Base-by-base conservation (phyloP, 1,140 invertebrate species). In the Phymorhynchus buccinoides region DNA sequence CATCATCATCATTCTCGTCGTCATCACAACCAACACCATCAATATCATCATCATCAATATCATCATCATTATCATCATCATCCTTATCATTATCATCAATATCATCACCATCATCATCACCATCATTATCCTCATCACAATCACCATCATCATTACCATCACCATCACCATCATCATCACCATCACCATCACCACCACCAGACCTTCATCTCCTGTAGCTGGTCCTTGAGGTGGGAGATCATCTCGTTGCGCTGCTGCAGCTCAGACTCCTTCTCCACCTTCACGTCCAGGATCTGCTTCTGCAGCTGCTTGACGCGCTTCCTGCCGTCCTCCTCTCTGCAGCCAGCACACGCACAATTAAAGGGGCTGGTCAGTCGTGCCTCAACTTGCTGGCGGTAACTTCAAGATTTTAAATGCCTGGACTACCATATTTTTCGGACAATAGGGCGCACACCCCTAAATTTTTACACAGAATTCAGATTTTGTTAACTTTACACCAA, bases 201-300 rank as follows among this genome's bases (percentile, higher is more conserved):
- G 56, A 62, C 56, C 86, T 90, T 90, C 84, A 81, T 85, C 81
- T 90, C 90, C 88, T 91, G 90, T 3, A 90, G 86, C 86, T 90
- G 89, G 83, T 91, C 91, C 87, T 93, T 92, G 22, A 93, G 89
- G 87, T 93, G 92, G 18, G 93, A 93, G 39, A 93, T 93, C 91
- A 93, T 93, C 82, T 93, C 91, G 86, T 92, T 92, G 56, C 92
- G 86, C 66, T 92, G 88, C 80, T 93, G 92, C 16, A 93, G 83
- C 86, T 93, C 92, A 12, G 87, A 86, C 85, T 93, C 92, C 85
- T 92, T 92, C 81, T 92, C 90, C 73, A 91, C 91, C 80, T 91
- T 91, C n/a, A 93, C 90, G 77, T 93, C 91, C 27, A 86, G 66
- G 37, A 93, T 86, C 44, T 92, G 89, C 66, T 89, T 89, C 42